A percentile compares a stretch with the other conserved stretches of the same genome.
Conservation (phyloP, 2,113 vertebrate species). For the Lamprologus sp. region DNA sequence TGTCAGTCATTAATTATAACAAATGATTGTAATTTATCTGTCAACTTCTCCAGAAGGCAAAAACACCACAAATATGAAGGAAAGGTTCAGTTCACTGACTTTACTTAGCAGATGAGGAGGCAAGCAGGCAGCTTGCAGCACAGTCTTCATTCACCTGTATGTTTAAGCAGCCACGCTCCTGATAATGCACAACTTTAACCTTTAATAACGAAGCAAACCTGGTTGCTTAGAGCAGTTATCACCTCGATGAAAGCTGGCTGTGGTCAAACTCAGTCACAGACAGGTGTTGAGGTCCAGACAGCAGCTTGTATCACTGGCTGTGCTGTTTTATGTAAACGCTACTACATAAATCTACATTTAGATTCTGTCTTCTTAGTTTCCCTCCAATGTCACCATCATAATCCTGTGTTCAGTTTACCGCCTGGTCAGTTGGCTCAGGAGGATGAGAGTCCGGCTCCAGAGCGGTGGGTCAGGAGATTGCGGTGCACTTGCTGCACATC, state of each 20-base stretch:
- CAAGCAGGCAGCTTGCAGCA: neutral
- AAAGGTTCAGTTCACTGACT: neutral
- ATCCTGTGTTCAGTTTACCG: neutral
- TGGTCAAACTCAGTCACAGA: neutral
- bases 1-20: fast-evolving
- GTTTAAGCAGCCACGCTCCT: fast-evolving
- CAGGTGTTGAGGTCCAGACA: neutral
- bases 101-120: neutral
- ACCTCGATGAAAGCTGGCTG: neutral
- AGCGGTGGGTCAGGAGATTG: fast-evolving
- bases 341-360: neutral
- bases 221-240: fast-evolving
- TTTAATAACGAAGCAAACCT: neutral
- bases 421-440: fast-evolving
- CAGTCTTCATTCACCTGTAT: neutral
- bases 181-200: neutral
- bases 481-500: neutral
- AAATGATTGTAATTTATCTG: too few species aligned
- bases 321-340: neutral
- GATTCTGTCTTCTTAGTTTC: neutral
- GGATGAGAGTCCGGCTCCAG: neutral
- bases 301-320: neutral
- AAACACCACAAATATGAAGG: neutral
- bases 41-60: neutral
- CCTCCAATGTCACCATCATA: neutral